Evolutionary conservation across 2,888 invertebrate genomes (phyloP).

Genomic region (Yponomeuta plumbellus): DNA sequence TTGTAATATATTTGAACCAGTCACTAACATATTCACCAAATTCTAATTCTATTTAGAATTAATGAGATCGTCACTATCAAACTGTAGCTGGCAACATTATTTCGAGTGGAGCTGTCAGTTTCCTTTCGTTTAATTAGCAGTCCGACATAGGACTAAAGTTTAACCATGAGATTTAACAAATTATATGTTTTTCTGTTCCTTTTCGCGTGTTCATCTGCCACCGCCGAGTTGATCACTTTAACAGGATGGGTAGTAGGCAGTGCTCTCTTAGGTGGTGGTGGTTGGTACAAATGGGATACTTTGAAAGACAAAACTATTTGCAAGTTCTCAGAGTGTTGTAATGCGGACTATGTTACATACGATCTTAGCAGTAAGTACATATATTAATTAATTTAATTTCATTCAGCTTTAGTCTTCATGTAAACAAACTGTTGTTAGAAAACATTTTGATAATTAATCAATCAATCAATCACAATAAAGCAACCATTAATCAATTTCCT

Average conservation of each 20-base stretch:
- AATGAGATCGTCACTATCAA: too few relatives aligned
- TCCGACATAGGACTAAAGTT: too few relatives aligned
- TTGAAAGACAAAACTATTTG: constrained; percentile 68
- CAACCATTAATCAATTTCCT: too few relatives aligned
- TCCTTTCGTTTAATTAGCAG: too few relatives aligned
- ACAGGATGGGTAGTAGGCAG: constrained; percentile 38
- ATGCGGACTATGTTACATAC: constrained; percentile 69
- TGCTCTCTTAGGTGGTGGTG: constrained; percentile 38
- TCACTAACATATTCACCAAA: too few relatives aligned
- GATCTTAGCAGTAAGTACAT: constrained; percentile 68
- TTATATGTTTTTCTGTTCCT: constrained; percentile 9
- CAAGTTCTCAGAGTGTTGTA: constrained; percentile 77
- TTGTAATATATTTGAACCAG: too few relatives aligned
- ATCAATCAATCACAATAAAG: too few relatives aligned
- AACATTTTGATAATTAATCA: neutral
- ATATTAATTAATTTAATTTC: too few relatives aligned
- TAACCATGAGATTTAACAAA: constrained; percentile 1
- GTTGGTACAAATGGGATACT: constrained; percentile 56
- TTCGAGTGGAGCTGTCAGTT: too few relatives aligned
- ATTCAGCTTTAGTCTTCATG: neutral
- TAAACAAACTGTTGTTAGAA: constrained; percentile 8
- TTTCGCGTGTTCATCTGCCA: constrained; percentile 1
- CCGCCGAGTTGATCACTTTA: constrained; percentile 44
- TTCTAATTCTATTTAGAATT: too few relatives aligned
- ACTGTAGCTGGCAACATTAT: too few relatives aligned